Evolutionary conservation across 2,888 invertebrate species (phyloP).

Genomic region (Tachina grossa): DNA sequence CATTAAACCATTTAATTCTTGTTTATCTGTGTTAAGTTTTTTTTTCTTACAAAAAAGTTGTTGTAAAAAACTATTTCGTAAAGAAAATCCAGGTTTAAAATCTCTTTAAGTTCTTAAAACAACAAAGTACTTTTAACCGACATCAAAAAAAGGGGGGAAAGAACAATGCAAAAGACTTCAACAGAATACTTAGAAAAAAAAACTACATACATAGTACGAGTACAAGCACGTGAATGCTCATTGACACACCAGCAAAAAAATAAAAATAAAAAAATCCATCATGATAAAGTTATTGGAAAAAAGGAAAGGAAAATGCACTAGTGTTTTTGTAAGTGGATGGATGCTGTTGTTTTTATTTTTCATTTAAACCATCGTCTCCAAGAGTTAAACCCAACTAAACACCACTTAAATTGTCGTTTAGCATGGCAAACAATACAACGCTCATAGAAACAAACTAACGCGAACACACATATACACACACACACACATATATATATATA

Average conservation of each 20-base stretch:
- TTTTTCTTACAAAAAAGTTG: slow-evolving; percentile 18
- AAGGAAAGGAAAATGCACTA: not conserved
- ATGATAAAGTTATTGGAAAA: slow-evolving; percentile 16
- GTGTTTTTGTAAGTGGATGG: slow-evolving; percentile 30
- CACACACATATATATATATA: too few relatives aligned
- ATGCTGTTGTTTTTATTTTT: slow-evolving; percentile 36
- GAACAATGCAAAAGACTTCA: slow-evolving; percentile 20
- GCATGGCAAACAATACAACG: slow-evolving; percentile 60
- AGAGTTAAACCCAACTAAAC: slow-evolving; percentile 66
- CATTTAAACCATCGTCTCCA: slow-evolving; percentile 35
- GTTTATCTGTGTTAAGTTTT: slow-evolving; percentile 24
- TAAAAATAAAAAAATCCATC: slow-evolving; percentile 16
- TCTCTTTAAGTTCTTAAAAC: slow-evolving; percentile 53
- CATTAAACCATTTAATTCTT: not conserved
- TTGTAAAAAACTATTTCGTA: slow-evolving; percentile 27
- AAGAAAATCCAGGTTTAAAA: slow-evolving; percentile 30
- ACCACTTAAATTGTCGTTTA: slow-evolving; percentile 71
- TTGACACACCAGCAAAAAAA: not conserved
- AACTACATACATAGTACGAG: not conserved
- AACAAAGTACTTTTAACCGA: slow-evolving; percentile 42
- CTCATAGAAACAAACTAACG: slow-evolving; percentile 7
- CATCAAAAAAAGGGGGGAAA: slow-evolving; percentile 4
- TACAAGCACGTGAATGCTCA: not conserved
- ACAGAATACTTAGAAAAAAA: slow-evolving; percentile 11
- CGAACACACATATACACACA: slow-evolving; percentile 4